A percentile compares a stretch with the other conserved stretches of the same genome.
phyloP scores from a whole-genome alignment of 2,113 vertebrate genomes.

The Amphilophus citrinellus region DNA sequence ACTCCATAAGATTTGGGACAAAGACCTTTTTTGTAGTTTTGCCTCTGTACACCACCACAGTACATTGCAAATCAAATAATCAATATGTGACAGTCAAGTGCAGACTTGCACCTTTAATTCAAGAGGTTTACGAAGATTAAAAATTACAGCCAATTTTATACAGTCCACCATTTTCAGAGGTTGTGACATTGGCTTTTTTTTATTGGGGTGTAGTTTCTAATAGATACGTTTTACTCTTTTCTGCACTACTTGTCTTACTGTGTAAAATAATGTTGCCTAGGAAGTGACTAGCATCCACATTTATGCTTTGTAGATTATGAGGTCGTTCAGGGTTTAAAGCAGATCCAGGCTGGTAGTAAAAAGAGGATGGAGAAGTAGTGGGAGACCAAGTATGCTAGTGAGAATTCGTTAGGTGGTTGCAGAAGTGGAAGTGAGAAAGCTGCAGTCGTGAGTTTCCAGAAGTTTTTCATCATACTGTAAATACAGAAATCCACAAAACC shows the following conservation, averaged over 20 bases:
- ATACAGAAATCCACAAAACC: background rate
- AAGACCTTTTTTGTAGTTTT: background rate
- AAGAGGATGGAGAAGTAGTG: background rate
- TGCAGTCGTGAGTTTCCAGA: background rate
- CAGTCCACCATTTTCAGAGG: fast-evolving
- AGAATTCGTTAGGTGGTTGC: background rate
- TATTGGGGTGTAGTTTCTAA: background rate
- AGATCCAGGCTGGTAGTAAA: background rate
- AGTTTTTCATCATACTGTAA: background rate
- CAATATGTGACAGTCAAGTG: background rate
- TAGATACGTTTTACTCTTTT: background rate
- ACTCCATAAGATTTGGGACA: background rate
- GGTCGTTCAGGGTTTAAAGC: background rate
- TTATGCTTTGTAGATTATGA: background rate
- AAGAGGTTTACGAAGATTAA: background rate
- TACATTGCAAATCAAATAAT: background rate
- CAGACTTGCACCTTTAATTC: background rate
- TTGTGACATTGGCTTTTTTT: fast-evolving
- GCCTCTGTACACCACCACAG: background rate
- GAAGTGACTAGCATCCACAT: background rate
- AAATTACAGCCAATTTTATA: background rate
- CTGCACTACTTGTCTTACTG: background rate
- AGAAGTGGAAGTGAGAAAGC: background rate
- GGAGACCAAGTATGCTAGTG: background rate
- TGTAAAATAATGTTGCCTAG: background rate